These are phyloP conservation scores for Mamestra configurata DNA, from an alignment of 1,140 invertebrate species.

Conservation along the genomic window DNA sequence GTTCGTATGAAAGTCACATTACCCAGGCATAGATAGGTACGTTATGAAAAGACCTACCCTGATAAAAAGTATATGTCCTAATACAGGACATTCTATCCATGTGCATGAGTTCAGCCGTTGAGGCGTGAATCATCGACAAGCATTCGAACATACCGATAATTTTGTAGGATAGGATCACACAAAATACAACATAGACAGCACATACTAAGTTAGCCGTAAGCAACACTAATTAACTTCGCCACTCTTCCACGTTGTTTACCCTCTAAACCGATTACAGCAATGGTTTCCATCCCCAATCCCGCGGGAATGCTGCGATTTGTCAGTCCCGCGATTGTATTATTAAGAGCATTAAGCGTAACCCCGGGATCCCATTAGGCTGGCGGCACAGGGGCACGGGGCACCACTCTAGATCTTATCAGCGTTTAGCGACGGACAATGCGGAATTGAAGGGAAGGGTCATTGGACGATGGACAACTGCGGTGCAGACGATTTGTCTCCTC, in stretches of 20 bases:
- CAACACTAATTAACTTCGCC: not conserved
- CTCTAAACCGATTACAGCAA: slow-evolving; percentile 33
- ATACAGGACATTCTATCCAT: too few relatives aligned
- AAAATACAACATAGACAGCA: too few relatives aligned
- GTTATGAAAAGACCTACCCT: too few relatives aligned
- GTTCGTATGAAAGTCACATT: too few relatives aligned
- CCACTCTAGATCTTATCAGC: slow-evolving; percentile 60
- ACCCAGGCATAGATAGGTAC: too few relatives aligned
- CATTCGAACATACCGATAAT: too few relatives aligned
- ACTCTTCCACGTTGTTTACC: slow-evolving; percentile 16
- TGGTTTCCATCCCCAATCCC: slow-evolving; percentile 32
- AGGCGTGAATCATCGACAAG: too few relatives aligned
- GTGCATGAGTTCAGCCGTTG: too few relatives aligned
- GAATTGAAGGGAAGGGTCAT: slow-evolving; percentile 71
- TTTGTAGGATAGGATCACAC: too few relatives aligned
- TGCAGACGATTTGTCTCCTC: slow-evolving; percentile 18
- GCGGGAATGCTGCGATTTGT: slow-evolving; percentile 43
- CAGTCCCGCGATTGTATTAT: slow-evolving; percentile 44
- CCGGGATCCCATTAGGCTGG: slow-evolving; percentile 41
- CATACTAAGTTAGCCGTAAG: not conserved
- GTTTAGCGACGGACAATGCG: slow-evolving; percentile 59
- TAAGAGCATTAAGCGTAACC: slow-evolving; percentile 42
- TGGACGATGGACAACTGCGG: slow-evolving; percentile 60
- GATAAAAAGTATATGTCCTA: too few relatives aligned
- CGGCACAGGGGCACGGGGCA: not conserved